Conservation (phyloP, 2,797 vertebrate genomes). For the Discoglossus pictus region DNA sequence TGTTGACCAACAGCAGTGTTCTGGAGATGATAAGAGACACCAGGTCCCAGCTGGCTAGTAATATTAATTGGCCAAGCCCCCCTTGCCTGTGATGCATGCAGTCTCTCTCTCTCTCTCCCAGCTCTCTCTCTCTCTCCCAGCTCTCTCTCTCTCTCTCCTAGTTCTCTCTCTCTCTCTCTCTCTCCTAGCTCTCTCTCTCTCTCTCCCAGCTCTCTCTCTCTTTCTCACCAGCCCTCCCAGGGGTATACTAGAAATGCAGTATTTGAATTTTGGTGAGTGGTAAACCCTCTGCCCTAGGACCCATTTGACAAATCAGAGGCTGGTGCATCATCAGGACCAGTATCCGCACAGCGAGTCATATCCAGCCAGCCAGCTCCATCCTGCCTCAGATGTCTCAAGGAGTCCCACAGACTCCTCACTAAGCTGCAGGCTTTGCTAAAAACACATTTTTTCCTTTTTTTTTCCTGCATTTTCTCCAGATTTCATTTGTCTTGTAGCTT, state of each 20-base stretch:
- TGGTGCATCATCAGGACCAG: slow-evolving; percentile 68
- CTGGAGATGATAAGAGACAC: slow-evolving; percentile 59
- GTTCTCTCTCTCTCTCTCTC: slow-evolving; percentile 54
- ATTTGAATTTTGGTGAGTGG: slow-evolving; percentile 80
- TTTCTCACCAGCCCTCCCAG: slow-evolving; percentile 61
- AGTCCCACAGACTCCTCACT: slow-evolving; percentile 70
- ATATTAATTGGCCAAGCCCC: slow-evolving; percentile 69
- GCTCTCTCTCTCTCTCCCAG: slow-evolving; percentile 52
- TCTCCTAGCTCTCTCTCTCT: slow-evolving; percentile 60
- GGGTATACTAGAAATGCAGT: slow-evolving; percentile 73
- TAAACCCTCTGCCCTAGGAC: slow-evolving; percentile 75
- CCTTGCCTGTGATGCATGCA: slow-evolving; percentile 63
- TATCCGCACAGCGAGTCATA: slow-evolving; percentile 68
- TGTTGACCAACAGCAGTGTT: slow-evolving; percentile 39
- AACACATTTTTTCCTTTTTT: slow-evolving; percentile 48
- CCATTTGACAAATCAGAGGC: slow-evolving; percentile 81
- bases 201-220: slow-evolving; percentile 53
- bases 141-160: slow-evolving; percentile 50
- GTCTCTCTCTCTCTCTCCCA: slow-evolving; percentile 34
- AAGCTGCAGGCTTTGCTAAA: slow-evolving; percentile 66
- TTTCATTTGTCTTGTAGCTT: slow-evolving; percentile 68
- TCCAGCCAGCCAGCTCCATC: slow-evolving; percentile 67
- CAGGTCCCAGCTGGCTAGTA: slow-evolving; percentile 69
- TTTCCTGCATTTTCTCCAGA: slow-evolving; percentile 39
- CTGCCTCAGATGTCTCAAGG: slow-evolving; percentile 69